Conservation (phyloP, 2,888 invertebrate genomes). For the Adelphocoris suturalis region DNA sequence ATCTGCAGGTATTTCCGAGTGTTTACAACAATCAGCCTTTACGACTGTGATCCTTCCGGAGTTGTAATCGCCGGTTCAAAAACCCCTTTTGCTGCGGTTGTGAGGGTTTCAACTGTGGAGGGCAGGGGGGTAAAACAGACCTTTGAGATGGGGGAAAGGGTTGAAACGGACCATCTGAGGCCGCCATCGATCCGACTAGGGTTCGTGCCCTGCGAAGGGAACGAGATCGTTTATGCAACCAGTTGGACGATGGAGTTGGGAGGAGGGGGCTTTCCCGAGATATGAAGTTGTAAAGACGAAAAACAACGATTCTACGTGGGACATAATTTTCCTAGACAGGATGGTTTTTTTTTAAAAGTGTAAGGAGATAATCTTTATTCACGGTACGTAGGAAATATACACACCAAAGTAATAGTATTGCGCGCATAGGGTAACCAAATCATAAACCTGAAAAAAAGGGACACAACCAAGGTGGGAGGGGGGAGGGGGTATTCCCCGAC, state of each 20-base stretch:
- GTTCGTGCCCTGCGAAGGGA: slow-evolving; percentile 10
- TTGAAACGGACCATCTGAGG: slow-evolving; percentile 20
- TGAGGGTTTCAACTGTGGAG: neutral
- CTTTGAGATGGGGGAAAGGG: neutral
- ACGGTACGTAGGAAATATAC: too few relatives aligned
- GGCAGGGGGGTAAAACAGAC: neutral
- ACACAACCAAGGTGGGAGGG: too few relatives aligned
- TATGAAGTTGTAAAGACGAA: slow-evolving; percentile 14
- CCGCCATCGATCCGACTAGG: slow-evolving; percentile 20
- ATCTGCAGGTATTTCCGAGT: slow-evolving; percentile 7
- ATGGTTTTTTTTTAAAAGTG: too few relatives aligned
- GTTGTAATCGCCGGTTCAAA: slow-evolving; percentile 27
- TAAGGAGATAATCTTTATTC: too few relatives aligned
- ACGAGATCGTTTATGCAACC: slow-evolving; percentile 34
- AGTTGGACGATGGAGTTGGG: neutral
- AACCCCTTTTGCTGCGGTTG: slow-evolving; percentile 25
- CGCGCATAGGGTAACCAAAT: too few relatives aligned
- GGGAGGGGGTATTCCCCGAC: too few relatives aligned
- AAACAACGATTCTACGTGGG: neutral
- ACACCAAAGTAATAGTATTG: too few relatives aligned
- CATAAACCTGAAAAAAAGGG: too few relatives aligned
- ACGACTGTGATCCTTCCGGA: slow-evolving; percentile 15
- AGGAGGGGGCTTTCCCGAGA: neutral
- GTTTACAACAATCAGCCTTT: slow-evolving; percentile 30
- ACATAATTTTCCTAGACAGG: neutral